phyloP scores from a whole-genome alignment of 2,888 invertebrate genomes.

The Oscheius sp. region DNA sequence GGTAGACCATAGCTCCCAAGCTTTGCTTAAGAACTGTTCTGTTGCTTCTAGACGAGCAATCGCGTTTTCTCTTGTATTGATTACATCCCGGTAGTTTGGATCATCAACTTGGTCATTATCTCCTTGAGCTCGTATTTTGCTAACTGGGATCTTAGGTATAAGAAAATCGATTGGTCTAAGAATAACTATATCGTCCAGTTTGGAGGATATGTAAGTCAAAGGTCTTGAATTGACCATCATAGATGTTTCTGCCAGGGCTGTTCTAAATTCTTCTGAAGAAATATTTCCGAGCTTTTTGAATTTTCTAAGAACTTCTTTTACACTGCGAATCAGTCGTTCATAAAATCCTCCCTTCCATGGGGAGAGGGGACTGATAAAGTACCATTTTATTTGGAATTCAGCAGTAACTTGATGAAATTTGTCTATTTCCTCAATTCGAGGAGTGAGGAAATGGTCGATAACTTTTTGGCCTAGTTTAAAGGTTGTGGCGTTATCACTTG shows the following conservation, averaged over 20 bases:
- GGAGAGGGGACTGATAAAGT: constrained; percentile 10
- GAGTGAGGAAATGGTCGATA: background rate
- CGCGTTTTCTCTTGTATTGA: background rate
- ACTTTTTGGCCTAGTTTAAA: constrained; percentile 63
- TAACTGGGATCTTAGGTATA: background rate
- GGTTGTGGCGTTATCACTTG: constrained; percentile 71
- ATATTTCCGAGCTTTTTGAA: background rate
- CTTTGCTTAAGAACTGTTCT: background rate
- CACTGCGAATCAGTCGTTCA: constrained; percentile 22
- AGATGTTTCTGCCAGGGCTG: constrained; percentile 16
- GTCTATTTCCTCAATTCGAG: background rate
- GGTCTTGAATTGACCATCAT: constrained; percentile 28
- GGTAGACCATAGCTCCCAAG: background rate
- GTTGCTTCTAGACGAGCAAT: background rate
- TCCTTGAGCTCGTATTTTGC: background rate
- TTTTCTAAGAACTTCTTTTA: constrained; percentile 21
- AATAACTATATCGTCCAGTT: background rate
- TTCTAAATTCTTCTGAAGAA: background rate
- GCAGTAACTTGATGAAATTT: background rate
- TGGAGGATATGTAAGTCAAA: constrained; percentile 1
- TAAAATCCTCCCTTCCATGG: constrained; percentile 33
- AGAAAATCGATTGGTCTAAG: constrained; percentile 20
- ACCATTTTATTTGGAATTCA: constrained; percentile 6
- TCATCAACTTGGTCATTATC: background rate
- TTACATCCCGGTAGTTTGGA: background rate